Evolutionary conservation across 2,113 vertebrate species (phyloP), one percentile per base, ranked within the genome.

Genomic region (Axis porcinus): DNA sequence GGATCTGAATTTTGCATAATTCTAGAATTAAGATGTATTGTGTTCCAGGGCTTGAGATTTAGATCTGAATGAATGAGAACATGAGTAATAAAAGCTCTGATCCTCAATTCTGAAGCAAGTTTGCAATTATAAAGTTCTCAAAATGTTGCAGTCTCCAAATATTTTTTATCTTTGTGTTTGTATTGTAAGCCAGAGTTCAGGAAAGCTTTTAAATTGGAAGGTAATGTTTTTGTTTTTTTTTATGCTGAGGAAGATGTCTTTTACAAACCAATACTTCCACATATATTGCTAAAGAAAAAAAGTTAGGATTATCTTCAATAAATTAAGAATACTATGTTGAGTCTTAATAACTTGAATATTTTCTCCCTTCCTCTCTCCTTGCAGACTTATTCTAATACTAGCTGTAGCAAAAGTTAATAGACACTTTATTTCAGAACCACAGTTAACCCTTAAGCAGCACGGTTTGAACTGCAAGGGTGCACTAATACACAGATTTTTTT

Each of bases 1-100:
- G 36, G 55, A 86, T 70, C 50, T 93, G 83, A 83, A 55, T 86
- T 98, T 76, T 91, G 50, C 43, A 6, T 89, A 88, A 89, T 89
- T 96, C 15, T 86, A 92, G 67, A 91, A 94, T 93, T 92, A 94
- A 89, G 50, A 64, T 52, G n/a, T 89, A 74, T 89, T 94, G 3
- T 81, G 3, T 94, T n/a, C 30, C 19, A 89, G 33, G 19, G 12
- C 25, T 13, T 95, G 79, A 62, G 27, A 45, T 55, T 70, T 55
- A n/a, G 58, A 76, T 62, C 52, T 58, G 57, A 88, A 36, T 88
- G 76, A 97, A 87, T 94, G 88, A 94, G 14, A 94, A 85, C 25
- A 28, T 54, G 28, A 17, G 3, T 90, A 54, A 60, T 76, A 82
- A 89, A 64, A 82, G 9, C 12, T 86, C 23, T 47, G 47, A 58